These are phyloP conservation scores for Vanessa cardui DNA, from an alignment of 2,888 invertebrate genomes.

Conservation along the genomic window DNA sequence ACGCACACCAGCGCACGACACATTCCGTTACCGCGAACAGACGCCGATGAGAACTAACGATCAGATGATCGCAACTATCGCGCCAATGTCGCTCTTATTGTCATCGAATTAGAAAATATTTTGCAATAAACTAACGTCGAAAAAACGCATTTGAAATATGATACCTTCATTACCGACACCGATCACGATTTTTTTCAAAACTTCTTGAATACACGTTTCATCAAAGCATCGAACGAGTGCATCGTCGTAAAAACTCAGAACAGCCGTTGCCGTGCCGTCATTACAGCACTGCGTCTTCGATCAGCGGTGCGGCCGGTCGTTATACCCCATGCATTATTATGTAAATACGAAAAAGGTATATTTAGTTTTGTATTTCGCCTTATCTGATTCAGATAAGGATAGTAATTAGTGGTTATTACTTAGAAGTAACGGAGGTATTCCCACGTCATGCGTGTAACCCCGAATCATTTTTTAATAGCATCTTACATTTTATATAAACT, in stretches of 20 bases:
- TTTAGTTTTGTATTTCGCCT: slow-evolving; percentile 56
- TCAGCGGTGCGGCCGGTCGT: slow-evolving; percentile 60
- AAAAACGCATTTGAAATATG: slow-evolving; percentile 47
- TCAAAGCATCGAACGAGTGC: slow-evolving; percentile 48
- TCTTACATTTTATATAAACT: neutral
- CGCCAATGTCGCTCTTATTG: slow-evolving; percentile 24
- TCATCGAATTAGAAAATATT: slow-evolving; percentile 16
- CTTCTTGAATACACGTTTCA: slow-evolving; percentile 35
- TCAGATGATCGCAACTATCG: slow-evolving; percentile 17
- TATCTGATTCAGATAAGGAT: slow-evolving; percentile 77
- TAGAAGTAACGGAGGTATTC: slow-evolving; percentile 64
- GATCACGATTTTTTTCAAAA: slow-evolving; percentile 49
- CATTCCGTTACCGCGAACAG: slow-evolving; percentile 44
- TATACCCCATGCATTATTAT: slow-evolving; percentile 78
- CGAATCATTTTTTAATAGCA: neutral
- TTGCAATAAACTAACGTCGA: slow-evolving; percentile 33
- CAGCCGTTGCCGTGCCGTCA: slow-evolving; percentile 57
- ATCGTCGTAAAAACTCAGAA: slow-evolving; percentile 53
- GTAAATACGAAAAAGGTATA: slow-evolving; percentile 75
- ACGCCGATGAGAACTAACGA: slow-evolving; percentile 34
- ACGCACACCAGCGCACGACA: slow-evolving; percentile 42
- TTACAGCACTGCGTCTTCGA: slow-evolving; percentile 68
- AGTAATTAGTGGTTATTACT: slow-evolving; percentile 72
- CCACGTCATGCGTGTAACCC: slow-evolving; percentile 54
- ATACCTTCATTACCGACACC: slow-evolving; percentile 51